Conservation (phyloP, 30 jellyfish, hydroid and myxozoan genomes). For the Chironex yamaguchii region DNA sequence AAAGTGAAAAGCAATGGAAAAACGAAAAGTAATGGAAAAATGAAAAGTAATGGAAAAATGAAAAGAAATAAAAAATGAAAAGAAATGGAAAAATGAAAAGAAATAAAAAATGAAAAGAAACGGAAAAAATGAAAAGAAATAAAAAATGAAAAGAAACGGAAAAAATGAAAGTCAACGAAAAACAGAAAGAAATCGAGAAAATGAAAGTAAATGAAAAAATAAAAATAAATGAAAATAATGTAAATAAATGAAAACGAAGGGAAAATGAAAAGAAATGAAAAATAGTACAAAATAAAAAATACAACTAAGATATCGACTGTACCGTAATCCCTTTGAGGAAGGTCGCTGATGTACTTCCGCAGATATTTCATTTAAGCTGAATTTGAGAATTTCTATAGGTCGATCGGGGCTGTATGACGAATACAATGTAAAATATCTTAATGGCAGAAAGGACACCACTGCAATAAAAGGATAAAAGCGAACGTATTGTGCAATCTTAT, state of each 20-base stretch:
- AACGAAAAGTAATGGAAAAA: background rate
- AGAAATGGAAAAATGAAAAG: background rate
- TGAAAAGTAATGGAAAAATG: background rate
- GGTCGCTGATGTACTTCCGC: conserved; percentile 90
- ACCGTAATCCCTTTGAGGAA: conserved; percentile 87
- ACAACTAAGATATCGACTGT: background rate
- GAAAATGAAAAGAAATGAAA: background rate
- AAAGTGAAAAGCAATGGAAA: background rate
- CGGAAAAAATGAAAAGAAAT: background rate
- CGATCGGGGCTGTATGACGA: background rate
- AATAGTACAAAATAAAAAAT: background rate
- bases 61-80: background rate
- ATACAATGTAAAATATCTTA: background rate
- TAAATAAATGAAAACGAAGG: background rate
- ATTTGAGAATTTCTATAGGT: conserved; percentile 43
- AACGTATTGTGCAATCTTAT: background rate
- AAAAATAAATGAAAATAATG: background rate
- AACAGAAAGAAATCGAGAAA: background rate
- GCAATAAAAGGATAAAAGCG: background rate
- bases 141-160: background rate
- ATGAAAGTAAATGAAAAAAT: background rate
- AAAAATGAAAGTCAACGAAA: background rate
- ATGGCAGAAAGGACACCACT: background rate
- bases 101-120: background rate
- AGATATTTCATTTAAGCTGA: conserved; percentile 66